A percentile compares a stretch with the other conserved stretches of the same genome.
Evolutionary conservation across 2,888 invertebrate species (phyloP).

Genomic region (Elegia similella): DNA sequence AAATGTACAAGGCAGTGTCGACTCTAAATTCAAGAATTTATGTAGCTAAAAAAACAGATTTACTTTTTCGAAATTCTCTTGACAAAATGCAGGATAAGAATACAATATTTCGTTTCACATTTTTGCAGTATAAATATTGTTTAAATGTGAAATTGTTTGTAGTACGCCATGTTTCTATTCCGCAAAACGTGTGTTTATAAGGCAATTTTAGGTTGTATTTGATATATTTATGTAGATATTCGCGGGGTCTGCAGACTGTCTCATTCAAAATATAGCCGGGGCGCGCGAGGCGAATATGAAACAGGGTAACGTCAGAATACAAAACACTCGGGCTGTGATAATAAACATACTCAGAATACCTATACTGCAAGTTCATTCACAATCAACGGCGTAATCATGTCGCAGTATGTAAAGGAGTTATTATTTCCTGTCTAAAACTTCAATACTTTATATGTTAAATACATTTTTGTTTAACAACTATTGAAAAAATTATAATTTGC

Average conservation of each 20-base stretch:
- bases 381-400: not conserved
- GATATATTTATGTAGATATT: slow-evolving; percentile 39
- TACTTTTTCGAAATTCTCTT: not conserved
- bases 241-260: slow-evolving; percentile 61
- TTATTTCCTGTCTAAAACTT: not conserved
- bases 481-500: no score
- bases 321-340: slow-evolving; percentile 23
- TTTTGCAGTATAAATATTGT: not conserved
- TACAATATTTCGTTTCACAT: not conserved
- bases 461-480: no score
- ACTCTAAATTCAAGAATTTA: not conserved
- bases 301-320: slow-evolving; percentile 59
- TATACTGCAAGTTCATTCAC: not conserved
- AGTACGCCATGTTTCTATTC: not conserved
- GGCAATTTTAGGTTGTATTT: slow-evolving; percentile 35
- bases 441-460: no score
- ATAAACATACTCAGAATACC: slow-evolving; percentile 8
- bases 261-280: slow-evolving; percentile 65
- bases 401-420: not conserved
- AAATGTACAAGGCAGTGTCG: not conserved
- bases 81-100: not conserved
- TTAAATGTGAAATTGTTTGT: not conserved
- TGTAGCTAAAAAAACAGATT: not conserved
- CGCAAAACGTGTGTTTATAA: slow-evolving; percentile 9
- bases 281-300: slow-evolving; percentile 64